Evolutionary conservation across 2,797 vertebrate genomes (phyloP), one percentile per base, ranked within the genome.

Genomic region (Microtus californicus): DNA sequence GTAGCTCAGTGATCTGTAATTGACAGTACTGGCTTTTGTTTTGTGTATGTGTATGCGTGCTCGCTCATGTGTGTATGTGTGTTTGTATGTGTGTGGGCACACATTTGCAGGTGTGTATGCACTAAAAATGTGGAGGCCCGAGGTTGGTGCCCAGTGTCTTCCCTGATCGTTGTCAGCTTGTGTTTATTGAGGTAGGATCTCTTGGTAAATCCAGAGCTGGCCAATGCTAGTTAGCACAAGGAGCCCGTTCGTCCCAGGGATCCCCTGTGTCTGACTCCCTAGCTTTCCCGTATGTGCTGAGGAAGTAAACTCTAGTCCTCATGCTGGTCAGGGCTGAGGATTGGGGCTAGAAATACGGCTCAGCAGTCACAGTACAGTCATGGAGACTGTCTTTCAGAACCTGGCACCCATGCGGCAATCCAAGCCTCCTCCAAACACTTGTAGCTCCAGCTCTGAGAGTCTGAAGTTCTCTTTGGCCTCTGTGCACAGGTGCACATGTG

Each of bases 1-100:
- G 40, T 93, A 73, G n/a, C 29, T 93, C 69, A 89, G 82, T 51
- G 69, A 82, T 91, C n/a, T 89, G 61, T 89, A 91, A 29, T 83
- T 79, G 81, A 90, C 40, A 96, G 43, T 81, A 65, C 21, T 91
- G 76, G 76, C 40, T 83, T 6, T 31, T 45, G 34, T 34, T 37
- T 21, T 80, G 51, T 80, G 3, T 82, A 8, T 61, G n/a, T 45
- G 14, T 63, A 29, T 48, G 5, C 4, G 10, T 27, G 31, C 45
- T 19, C 21, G 19, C 29, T 2, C 17, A 9, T 21, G 23, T 1
- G 21, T 78, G 14, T 77, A 34, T 80, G n/a, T 7, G 11, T 80
- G 78, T 80, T 25, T 83, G 40, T 65, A 31, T 86, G 45, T 69
- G 45, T n/a, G 6, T 10, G 45, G 12, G 6, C 63, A 48, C 15